Percentiles rank a stretch among this genome's conserved stretches.
These are phyloP conservation scores for Oreochromis mossambicus DNA, from an alignment of 2,797 vertebrate genomes.

Conservation along the genomic window DNA sequence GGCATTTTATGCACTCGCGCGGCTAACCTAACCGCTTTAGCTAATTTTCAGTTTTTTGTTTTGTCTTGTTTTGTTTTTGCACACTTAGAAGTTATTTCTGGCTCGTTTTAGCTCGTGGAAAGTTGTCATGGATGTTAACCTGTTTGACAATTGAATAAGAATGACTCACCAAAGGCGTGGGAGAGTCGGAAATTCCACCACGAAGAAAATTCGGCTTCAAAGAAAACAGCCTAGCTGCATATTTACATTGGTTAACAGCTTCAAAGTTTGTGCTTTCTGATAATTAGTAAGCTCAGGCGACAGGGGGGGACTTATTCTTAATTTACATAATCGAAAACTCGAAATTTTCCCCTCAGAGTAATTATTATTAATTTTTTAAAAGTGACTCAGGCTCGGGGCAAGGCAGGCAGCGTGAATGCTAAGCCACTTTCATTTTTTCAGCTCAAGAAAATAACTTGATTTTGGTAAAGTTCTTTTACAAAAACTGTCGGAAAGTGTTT, in stretches of 20 bases:
- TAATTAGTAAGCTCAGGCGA: not conserved
- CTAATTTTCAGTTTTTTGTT: not conserved
- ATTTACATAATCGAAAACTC: conserved; percentile 74
- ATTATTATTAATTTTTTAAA: conserved; percentile 83
- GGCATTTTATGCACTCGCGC: conserved; percentile 22
- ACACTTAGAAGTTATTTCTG: not conserved
- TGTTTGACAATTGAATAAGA: conserved; percentile 60
- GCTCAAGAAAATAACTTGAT: not conserved
- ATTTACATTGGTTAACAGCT: conserved; percentile 47
- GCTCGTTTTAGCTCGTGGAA: not conserved
- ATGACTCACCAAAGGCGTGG: conserved; percentile 73
- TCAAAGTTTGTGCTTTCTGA: not conserved
- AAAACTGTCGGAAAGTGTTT: conserved; percentile 75
- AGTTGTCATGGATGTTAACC: conserved; percentile 28
- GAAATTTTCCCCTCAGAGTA: conserved; percentile 48
- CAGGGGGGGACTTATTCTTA: conserved; percentile 52
- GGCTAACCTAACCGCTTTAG: conserved; percentile 25
- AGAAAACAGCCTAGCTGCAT: conserved; percentile 43
- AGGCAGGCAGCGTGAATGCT: conserved; percentile 36
- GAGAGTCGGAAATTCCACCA: conserved; percentile 69
- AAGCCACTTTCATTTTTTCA: conserved; percentile 43
- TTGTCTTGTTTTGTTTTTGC: not conserved
- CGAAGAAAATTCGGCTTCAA: conserved; percentile 57
- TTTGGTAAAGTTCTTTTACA: conserved; percentile 13
- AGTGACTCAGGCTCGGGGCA: not conserved